A percentile compares a stretch with the other conserved stretches of the same genome.
Evolutionary conservation across 2,113 vertebrate genomes (phyloP).

Genomic region (Anser brachyrhynchus): DNA sequence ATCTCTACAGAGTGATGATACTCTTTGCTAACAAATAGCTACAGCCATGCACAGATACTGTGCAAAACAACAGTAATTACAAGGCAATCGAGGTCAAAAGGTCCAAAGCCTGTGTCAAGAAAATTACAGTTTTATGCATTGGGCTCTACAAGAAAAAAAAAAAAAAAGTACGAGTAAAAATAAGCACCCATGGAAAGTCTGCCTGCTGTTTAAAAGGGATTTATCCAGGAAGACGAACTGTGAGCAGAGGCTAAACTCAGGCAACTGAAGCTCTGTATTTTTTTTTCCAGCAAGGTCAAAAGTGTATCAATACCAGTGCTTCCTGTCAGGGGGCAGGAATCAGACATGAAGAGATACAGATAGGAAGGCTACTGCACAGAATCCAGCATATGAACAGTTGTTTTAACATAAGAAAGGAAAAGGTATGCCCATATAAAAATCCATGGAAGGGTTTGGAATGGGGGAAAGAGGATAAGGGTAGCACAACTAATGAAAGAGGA

Average conservation of each 20-base stretch:
- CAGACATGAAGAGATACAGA: neutral
- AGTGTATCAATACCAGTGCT: neutral
- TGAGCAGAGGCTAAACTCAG: neutral
- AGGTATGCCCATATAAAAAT: neutral
- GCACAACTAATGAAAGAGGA: neutral
- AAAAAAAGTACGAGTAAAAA: neutral
- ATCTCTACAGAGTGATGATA: neutral
- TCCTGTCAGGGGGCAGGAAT: neutral
- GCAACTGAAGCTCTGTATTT: accelerated
- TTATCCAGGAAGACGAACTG: neutral
- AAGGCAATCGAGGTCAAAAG: neutral
- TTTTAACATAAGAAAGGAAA: neutral
- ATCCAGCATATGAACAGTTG: neutral
- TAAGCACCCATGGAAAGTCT: neutral
- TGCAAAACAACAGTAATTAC: neutral
- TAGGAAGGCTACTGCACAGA: neutral
- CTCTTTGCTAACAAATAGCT: neutral
- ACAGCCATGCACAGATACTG: neutral
- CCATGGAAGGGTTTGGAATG: neutral
- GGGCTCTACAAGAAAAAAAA: neutral
- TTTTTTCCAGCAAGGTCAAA: neutral
- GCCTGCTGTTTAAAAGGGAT: neutral
- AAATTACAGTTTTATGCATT: neutral
- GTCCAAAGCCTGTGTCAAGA: neutral
- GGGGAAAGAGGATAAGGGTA: neutral